Base-by-base conservation (phyloP, 2,797 vertebrate genomes). In the Sebastes variabilis region DNA sequence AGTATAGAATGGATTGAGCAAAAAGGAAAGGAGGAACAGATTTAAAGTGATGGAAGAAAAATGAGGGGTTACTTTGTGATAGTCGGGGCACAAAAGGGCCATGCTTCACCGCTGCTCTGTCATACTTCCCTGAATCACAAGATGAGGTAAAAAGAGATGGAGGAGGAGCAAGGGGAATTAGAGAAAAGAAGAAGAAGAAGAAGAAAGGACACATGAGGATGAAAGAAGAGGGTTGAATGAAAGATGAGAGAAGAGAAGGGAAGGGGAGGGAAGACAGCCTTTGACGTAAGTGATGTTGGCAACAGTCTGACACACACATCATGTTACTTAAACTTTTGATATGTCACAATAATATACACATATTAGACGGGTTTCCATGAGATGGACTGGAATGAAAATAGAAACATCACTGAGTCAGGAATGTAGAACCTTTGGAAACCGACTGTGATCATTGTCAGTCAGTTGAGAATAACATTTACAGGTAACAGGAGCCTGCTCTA, bases 21-120 rank as follows among this genome's bases (percentile, higher is more conserved):
- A 71, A 70, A 70, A 36, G 55, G 27, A 76, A 58, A 12, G 54
- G 7, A 69, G 38, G 8, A 55, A 68, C 55, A 70, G 61, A 75
- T 10, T 56, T 56, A 13, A 55, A 67, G 36, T 2, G 69, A 75
- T 8, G 22, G 30, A 12, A 61, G 32, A 76, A 52, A 76, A 87
- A 82, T 61, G 38, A 84, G 65, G 16, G 20, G 56, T 46, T 73
- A 86, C 36, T 86, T 74, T 66, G 77, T 82, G 86, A 88, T 81
- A 81, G 82, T 82, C 65, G 25, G 77, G 88, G 74, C 85, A 79
- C 72, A 77, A 81, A 77, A 81, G 75, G 36, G 79, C 72, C 54
- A 72, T 72, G 66, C 77, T 76, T 64, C 59, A 77, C 79, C 74
- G 80, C 80, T 78, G 85, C 66, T 86, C 90, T 85, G 80, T 93